Percentiles rank a stretch among this genome's conserved stretches.
These are phyloP conservation scores for Psilopsiagon aymara DNA, from an alignment of 2,113 vertebrate genomes.

Conservation along the genomic window DNA sequence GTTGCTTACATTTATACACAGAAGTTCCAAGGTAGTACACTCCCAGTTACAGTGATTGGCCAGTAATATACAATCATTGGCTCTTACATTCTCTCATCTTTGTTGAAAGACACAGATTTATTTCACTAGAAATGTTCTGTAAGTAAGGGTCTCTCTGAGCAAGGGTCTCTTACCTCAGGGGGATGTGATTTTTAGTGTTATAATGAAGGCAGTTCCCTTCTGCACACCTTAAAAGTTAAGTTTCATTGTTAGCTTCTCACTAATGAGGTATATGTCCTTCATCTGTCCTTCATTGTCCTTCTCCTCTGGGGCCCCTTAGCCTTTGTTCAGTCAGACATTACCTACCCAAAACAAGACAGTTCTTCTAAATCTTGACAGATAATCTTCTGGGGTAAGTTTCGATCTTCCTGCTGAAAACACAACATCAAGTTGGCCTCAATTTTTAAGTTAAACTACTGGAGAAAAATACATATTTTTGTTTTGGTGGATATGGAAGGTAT, in stretches of 20 bases:
- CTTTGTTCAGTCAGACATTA: background rate
- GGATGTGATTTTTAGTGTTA: background rate
- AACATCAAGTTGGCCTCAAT: background rate
- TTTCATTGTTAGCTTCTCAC: background rate
- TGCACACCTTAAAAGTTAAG: background rate
- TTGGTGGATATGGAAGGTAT: background rate
- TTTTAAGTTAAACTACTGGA: background rate
- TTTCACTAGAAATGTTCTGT: background rate
- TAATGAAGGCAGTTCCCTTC: background rate
- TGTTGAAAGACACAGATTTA: background rate
- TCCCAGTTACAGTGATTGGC: background rate
- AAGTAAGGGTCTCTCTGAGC: background rate
- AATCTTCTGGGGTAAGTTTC: background rate
- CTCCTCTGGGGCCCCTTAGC: background rate
- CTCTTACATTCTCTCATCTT: background rate
- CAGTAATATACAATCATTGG: background rate
- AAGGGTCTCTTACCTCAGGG: background rate
- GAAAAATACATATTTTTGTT: background rate
- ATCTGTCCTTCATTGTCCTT: background rate
- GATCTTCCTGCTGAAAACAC: background rate
- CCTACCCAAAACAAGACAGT: background rate
- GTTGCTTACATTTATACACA: background rate
- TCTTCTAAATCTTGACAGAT: background rate
- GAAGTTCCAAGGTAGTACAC: background rate
- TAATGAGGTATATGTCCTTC: background rate